Evolutionary conservation across 2,113 vertebrate genomes (phyloP).

Genomic region (Poicephalus gulielmi): DNA sequence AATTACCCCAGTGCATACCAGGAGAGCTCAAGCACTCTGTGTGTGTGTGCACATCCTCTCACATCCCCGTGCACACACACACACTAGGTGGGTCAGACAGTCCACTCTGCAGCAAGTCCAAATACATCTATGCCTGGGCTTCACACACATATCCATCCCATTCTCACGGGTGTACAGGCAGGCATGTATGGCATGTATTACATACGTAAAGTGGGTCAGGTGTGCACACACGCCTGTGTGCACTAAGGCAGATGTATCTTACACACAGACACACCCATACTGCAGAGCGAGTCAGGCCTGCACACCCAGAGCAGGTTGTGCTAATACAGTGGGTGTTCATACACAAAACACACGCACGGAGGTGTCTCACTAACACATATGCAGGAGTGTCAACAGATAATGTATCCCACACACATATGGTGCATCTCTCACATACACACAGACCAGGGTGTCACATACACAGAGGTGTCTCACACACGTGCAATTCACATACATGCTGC

Average conservation of each 20-base stretch:
- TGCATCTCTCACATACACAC: not conserved
- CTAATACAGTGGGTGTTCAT: not conserved
- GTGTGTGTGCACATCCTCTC: not conserved
- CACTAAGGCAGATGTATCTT: not conserved
- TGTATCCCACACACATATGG: not conserved
- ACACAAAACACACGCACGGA: not conserved
- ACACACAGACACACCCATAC: accelerated
- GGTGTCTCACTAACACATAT: not conserved
- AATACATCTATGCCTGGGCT: not conserved
- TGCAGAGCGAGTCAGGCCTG: not conserved
- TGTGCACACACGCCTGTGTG: not conserved
- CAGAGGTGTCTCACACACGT: not conserved
- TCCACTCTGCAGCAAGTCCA: not conserved
- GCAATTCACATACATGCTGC: accelerated
- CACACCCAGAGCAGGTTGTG: not conserved
- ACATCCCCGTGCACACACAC: not conserved
- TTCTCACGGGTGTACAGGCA: accelerated
- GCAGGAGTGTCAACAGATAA: not conserved
- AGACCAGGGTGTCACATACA: too few relatives aligned
- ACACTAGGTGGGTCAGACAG: not conserved
- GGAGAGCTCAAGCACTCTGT: not conserved
- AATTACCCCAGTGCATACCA: accelerated
- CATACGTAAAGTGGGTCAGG: not conserved
- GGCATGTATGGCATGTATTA: not conserved
- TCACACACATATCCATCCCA: not conserved